These are phyloP conservation scores for Pseudomyrmex concolor DNA, from an alignment of 1,140 invertebrate genomes.

Conservation along the genomic window DNA sequence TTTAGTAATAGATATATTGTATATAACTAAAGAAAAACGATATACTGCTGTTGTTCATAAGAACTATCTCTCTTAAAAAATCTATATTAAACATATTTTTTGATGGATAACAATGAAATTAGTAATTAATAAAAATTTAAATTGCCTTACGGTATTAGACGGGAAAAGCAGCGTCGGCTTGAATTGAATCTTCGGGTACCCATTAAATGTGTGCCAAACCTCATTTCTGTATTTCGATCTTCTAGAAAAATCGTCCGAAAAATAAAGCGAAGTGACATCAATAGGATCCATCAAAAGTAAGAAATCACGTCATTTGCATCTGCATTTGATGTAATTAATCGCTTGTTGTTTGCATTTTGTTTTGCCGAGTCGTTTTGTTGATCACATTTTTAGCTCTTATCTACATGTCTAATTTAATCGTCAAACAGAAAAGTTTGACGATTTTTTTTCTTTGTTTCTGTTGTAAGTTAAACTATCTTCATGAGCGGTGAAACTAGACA, in stretches of 20 bases:
- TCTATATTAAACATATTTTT: neutral
- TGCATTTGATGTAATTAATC: neutral
- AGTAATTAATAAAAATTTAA: constrained; percentile 5
- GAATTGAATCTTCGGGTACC: constrained; percentile 25
- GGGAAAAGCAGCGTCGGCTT: neutral
- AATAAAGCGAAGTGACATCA: constrained; percentile 40
- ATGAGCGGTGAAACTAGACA: neutral
- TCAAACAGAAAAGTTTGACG: neutral
- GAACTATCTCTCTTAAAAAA: too few species aligned
- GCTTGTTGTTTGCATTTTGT: constrained; percentile 17
- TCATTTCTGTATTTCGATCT: constrained; percentile 51
- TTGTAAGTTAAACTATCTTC: neutral
- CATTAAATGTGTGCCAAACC: constrained; percentile 35
- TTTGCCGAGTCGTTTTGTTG: neutral
- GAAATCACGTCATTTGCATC: constrained; percentile 29
- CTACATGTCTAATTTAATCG: neutral
- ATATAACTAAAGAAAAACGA: too few species aligned
- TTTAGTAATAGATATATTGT: too few species aligned
- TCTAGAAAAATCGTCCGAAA: constrained; percentile 34
- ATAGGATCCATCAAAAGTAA: constrained; percentile 71
- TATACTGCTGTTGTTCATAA: too few species aligned
- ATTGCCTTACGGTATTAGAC: neutral
- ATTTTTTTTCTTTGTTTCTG: neutral
- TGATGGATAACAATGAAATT: neutral
- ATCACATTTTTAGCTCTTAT: constrained; percentile 8